Conservation (phyloP, 2,113 vertebrate species). For the Plecturocebus donacophilus region DNA sequence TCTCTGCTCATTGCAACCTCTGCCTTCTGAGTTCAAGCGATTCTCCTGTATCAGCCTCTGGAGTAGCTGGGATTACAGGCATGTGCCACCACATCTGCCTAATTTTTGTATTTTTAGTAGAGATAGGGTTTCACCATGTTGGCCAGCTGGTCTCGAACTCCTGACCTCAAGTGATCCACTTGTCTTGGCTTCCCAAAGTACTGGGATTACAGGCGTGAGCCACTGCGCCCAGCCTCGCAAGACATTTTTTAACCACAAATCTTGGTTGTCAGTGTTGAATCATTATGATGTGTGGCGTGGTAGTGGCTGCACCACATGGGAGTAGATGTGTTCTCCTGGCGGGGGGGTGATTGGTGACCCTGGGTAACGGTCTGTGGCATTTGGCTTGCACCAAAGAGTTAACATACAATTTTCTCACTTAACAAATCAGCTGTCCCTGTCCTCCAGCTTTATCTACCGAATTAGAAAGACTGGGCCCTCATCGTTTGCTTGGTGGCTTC, state of each 20-base stretch:
- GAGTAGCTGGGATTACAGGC: neutral
- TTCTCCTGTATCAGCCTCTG: neutral
- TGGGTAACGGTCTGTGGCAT: neutral
- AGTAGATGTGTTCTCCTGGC: accelerated
- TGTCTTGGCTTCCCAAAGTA: too few relatives aligned
- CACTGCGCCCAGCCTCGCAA: neutral
- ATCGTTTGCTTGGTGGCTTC: neutral
- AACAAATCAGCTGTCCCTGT: neutral
- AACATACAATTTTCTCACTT: neutral
- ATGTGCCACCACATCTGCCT: too few relatives aligned
- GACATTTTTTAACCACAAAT: neutral
- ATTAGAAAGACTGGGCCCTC: neutral
- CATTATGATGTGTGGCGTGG: neutral
- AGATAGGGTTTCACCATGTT: too few relatives aligned
- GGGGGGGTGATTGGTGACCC: neutral
- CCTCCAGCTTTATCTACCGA: neutral
- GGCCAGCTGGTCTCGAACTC: too few relatives aligned
- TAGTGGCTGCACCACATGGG: neutral
- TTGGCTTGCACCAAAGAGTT: neutral
- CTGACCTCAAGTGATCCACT: too few relatives aligned
- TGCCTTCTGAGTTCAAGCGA: too few relatives aligned
- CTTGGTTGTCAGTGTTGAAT: neutral
- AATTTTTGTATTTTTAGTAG: too few relatives aligned
- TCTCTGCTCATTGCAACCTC: too few relatives aligned
- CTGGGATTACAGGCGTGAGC: too few relatives aligned